Percentiles rank a stretch among this genome's conserved stretches.
phyloP scores from a whole-genome alignment of 2,797 vertebrate species.

The Tragopan temminckii region DNA sequence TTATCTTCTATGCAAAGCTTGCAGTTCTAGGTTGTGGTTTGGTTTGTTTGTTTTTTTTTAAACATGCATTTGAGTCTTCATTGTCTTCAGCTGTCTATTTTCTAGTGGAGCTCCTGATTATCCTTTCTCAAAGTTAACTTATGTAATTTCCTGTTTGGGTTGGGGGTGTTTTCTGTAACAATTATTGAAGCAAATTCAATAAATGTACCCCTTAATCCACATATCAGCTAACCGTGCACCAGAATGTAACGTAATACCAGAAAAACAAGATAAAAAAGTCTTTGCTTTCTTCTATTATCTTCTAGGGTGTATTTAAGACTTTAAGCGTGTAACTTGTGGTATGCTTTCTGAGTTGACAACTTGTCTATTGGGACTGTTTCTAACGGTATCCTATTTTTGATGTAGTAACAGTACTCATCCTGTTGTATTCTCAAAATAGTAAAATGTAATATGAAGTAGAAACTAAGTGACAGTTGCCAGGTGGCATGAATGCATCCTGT shows the following conservation, averaged over 20 bases:
- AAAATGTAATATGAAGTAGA: not conserved
- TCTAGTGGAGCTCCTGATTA: not conserved
- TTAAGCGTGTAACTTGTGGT: rapidly evolving
- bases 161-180: not conserved
- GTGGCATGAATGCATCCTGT: not conserved
- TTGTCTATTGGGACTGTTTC: not conserved
- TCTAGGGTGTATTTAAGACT: not conserved
- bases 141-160: not conserved
- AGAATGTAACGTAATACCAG: not conserved
- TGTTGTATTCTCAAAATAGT: not conserved
- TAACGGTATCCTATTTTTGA: not conserved
- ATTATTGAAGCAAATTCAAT: not conserved
- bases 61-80: rapidly evolving
- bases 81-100: not conserved
- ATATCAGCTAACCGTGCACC: not conserved
- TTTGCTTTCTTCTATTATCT: not conserved
- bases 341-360: not conserved
- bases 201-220: not conserved
- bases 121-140: rapidly evolving
- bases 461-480: not conserved
- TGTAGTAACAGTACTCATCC: not conserved
- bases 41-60: not conserved
- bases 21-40: not conserved
- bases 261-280: not conserved
- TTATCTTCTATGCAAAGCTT: not conserved